Base-by-base conservation (phyloP, 2,113 vertebrate species). In the Maccullochella peelii region DNA sequence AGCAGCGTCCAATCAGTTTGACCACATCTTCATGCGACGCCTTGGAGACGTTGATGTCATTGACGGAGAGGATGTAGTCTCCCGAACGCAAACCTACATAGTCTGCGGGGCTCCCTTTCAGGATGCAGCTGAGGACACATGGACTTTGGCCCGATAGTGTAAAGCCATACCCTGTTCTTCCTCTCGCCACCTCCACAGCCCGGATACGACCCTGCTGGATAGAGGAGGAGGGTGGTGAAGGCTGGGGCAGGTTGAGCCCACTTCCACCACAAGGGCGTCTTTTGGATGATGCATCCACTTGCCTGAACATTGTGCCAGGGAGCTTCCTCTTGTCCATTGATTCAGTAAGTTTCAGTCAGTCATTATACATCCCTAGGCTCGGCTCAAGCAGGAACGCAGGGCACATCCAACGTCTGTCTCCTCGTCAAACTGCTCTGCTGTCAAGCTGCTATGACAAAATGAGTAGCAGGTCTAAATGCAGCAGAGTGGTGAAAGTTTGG, bases 1-100 rank as follows among this genome's bases (percentile, higher is more conserved):
- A 95, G 91, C 98, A 99, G 36, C 97, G 97, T 62, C 98, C 98
- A 2, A 99, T 97, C 23, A 99, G 91, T 79, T 99, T 99, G 66
- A 99, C 98, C 6, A 99, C 98, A n/a, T 99, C 98, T 89, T 99
- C 98, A 0, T 99, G 98, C 1, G 97, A 99, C 0, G 98, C 98
- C 78, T 96, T 97, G 70, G 95, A 97, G 88, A 99, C 98, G 1
- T 97, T 98, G 80, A 98, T 98, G 76, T 99, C 98, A 4, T 99
- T 99, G 74, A 99, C 95, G 0, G 96, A 96, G 36, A 98, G 94
- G 80, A 99, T 97, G 83, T 97, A 96, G 91, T 99, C 98, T 36
- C 98, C 98, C 0, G 98, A 95, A 7, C 96, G 96, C 78, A 99
- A 95, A 14, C 97, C 97, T 1, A 99, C 97, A 6, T 97, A 97